These are phyloP conservation scores for Hestina assimilis DNA, from an alignment of 1,140 invertebrate species.

Conservation along the genomic window DNA sequence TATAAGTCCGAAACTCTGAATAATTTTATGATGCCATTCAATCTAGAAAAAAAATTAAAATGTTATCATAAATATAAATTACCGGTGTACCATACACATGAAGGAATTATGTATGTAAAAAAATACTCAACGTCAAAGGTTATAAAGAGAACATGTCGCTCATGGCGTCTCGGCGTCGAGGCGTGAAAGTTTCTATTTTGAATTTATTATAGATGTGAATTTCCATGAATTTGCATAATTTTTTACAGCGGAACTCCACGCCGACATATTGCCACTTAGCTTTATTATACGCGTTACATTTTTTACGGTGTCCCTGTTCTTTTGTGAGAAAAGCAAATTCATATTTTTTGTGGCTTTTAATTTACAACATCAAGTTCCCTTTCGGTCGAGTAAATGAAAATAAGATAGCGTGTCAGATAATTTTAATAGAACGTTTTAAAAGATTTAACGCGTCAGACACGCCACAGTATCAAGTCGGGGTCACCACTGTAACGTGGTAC, in stretches of 20 bases:
- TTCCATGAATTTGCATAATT: slow-evolving; percentile 30
- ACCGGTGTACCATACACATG: not conserved
- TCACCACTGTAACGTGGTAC: no score
- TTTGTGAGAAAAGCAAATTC: not conserved
- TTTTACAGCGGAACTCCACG: slow-evolving; percentile 6
- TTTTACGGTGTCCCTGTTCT: not conserved
- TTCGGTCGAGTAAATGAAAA: no score
- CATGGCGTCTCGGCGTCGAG: not conserved
- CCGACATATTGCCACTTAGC: slow-evolving; percentile 17
- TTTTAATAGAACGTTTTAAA: no score
- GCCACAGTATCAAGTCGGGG: no score
- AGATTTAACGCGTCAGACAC: no score
- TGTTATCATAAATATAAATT: no score
- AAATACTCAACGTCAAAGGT: slow-evolving; percentile 6
- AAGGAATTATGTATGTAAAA: not conserved
- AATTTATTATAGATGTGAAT: slow-evolving; percentile 26
- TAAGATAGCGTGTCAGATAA: no score
- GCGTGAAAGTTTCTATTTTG: slow-evolving; percentile 18
- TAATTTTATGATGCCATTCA: no score
- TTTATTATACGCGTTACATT: slow-evolving; percentile 15
- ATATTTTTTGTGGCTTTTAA: no score
- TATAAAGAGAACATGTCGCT: slow-evolving; percentile 3
- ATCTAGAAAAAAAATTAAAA: no score
- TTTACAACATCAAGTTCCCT: no score
- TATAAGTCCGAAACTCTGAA: no score